Conservation (phyloP, 2,797 vertebrate genomes). For the Lutjanus argentimaculatus region DNA sequence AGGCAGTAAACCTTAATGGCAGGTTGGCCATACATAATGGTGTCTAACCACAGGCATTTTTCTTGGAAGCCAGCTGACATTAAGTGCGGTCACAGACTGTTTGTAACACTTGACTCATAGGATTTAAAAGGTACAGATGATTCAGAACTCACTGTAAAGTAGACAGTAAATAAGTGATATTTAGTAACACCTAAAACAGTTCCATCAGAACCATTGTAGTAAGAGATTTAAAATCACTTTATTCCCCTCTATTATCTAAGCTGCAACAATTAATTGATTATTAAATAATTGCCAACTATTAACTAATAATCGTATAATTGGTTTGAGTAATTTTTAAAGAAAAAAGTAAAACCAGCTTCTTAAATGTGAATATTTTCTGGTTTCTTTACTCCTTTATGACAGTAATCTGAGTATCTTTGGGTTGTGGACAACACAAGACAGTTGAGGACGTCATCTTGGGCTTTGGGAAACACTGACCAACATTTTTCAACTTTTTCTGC, state of each 20-base stretch:
- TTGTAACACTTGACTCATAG: slow-evolving; percentile 49
- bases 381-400: too few species aligned
- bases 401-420: too few species aligned
- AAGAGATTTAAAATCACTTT: background rate
- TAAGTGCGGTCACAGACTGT: slow-evolving; percentile 48
- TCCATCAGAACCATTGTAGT: background rate
- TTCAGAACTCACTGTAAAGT: background rate
- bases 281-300: too few species aligned
- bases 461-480: too few species aligned
- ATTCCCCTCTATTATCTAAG: background rate
- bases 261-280: too few species aligned
- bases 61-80: slow-evolving; percentile 51
- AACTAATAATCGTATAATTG: too few species aligned
- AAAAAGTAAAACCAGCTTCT: too few species aligned
- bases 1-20: slow-evolving; percentile 59
- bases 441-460: too few species aligned
- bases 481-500: too few species aligned
- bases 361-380: too few species aligned
- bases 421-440: too few species aligned
- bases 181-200: background rate
- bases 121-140: slow-evolving; percentile 17
- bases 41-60: slow-evolving; percentile 55
- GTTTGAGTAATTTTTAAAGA: too few species aligned
- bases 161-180: background rate
- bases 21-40: slow-evolving; percentile 55